Conservation (phyloP, 2,797 vertebrate genomes). For the Hemibagrus guttatus region DNA sequence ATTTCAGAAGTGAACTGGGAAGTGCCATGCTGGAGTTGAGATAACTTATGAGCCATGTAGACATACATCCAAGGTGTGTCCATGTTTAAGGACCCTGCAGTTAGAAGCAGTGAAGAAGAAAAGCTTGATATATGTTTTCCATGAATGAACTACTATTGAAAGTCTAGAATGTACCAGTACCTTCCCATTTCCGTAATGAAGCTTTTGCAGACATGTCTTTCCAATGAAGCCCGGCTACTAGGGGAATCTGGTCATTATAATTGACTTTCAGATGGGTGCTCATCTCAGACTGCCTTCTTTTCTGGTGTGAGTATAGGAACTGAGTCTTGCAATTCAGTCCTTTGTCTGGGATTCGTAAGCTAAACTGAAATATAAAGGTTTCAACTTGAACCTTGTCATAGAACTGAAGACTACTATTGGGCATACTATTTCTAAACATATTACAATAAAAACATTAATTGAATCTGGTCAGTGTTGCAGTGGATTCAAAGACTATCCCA, state of each 20-base stretch:
- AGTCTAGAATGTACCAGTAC: constrained; percentile 59
- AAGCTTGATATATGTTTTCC: neutral
- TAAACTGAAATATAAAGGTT: constrained; percentile 70
- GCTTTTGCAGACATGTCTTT: constrained; percentile 69
- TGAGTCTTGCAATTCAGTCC: constrained; percentile 79
- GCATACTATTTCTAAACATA: neutral
- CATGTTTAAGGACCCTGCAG: constrained; percentile 80
- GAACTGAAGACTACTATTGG: neutral
- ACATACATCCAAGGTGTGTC: constrained; percentile 85
- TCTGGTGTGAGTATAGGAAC: constrained; percentile 75
- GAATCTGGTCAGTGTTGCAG: neutral
- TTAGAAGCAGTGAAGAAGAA: neutral
- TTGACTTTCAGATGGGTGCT: constrained; percentile 82
- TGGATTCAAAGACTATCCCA: neutral
- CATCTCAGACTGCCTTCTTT: constrained; percentile 71
- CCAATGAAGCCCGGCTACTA: constrained; percentile 80
- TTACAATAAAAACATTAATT: neutral
- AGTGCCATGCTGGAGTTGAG: constrained; percentile 71
- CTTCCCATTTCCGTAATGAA: constrained; percentile 81
- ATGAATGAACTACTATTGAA: neutral
- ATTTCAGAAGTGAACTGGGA: constrained; percentile 76
- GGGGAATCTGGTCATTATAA: constrained; percentile 74
- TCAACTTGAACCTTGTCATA: neutral
- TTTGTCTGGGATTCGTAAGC: constrained; percentile 78
- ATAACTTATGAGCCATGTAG: constrained; percentile 75